These are phyloP conservation scores for Rhyacophila brunnea DNA, from an alignment of 1,140 invertebrate species.

Conservation along the genomic window DNA sequence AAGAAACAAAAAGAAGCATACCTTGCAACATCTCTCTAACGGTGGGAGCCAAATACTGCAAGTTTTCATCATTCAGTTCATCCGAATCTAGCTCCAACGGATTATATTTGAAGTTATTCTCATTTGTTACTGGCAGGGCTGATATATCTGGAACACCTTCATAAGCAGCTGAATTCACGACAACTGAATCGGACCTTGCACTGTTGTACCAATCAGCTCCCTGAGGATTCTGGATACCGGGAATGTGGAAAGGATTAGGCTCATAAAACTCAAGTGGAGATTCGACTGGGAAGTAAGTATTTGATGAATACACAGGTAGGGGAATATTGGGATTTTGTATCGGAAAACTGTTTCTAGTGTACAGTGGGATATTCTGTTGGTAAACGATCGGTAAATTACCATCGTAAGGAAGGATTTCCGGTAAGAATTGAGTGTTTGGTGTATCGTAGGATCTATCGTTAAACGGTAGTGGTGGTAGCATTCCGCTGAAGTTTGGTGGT, in stretches of 20 bases:
- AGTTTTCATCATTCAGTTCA: constrained; percentile 42
- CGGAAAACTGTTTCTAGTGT: constrained; percentile 5
- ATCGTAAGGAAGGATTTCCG: constrained; percentile 34
- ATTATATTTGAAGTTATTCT: constrained; percentile 30
- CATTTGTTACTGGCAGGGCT: constrained; percentile 25
- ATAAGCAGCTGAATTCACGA: constrained; percentile 3
- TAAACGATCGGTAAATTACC: constrained; percentile 36
- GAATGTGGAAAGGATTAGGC: constrained; percentile 5
- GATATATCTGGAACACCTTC: constrained; percentile 17
- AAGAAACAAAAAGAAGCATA: too few species aligned
- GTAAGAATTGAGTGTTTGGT: constrained; percentile 44
- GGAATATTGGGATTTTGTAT: constrained; percentile 9
- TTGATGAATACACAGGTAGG: constrained; percentile 2
- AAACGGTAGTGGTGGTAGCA: constrained; percentile 42
- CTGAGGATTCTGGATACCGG: background rate
- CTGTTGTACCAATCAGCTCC: background rate
- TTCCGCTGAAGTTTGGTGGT: constrained; percentile 38
- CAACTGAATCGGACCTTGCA: constrained; percentile 11
- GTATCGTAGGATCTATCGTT: constrained; percentile 40
- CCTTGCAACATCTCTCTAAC: constrained; percentile 45
- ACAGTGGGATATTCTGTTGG: background rate
- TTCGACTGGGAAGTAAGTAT: constrained; percentile 3
- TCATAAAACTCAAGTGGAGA: background rate
- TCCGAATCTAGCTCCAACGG: constrained; percentile 24
- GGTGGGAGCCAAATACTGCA: constrained; percentile 48